These are phyloP conservation scores for Drosophila nikananu DNA, from an alignment of 1,140 invertebrate genomes.

Conservation along the genomic window DNA sequence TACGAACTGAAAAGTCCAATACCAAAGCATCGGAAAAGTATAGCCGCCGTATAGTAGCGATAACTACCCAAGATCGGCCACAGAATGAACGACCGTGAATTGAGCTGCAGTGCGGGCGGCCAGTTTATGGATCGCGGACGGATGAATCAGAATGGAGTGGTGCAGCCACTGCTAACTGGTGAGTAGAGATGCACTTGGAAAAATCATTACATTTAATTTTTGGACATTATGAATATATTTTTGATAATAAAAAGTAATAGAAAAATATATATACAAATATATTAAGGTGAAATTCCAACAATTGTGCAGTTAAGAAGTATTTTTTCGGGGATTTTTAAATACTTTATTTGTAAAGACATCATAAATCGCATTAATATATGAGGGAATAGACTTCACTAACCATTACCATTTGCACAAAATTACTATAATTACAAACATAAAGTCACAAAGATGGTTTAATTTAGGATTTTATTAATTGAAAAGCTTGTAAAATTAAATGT, in stretches of 20 bases:
- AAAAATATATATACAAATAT: too few relatives aligned
- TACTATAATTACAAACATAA: too few relatives aligned
- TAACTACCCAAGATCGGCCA: slow-evolving; percentile 37
- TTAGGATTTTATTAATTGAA: too few relatives aligned
- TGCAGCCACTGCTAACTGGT: slow-evolving; percentile 93
- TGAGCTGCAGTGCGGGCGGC: slow-evolving; percentile 74
- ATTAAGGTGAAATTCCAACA: background rate
- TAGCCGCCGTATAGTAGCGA: slow-evolving; percentile 11
- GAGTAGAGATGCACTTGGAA: slow-evolving; percentile 52
- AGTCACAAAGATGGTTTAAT: background rate
- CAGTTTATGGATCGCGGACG: slow-evolving; percentile 84
- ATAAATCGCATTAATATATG: background rate
- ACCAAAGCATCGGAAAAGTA: slow-evolving; percentile 23
- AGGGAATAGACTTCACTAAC: too few relatives aligned
- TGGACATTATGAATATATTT: background rate
- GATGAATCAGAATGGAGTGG: slow-evolving; percentile 90
- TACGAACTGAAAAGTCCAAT: slow-evolving; percentile 30
- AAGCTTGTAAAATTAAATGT: too few relatives aligned
- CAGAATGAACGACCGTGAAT: slow-evolving; percentile 83
- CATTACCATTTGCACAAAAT: too few relatives aligned
- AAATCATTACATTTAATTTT: too few relatives aligned
- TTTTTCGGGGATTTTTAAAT: background rate
- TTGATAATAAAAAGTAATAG: too few relatives aligned
- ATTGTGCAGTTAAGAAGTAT: too few relatives aligned
- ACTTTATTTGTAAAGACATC: background rate